Evolutionary conservation across 2,797 vertebrate genomes (phyloP).

Genomic region (Varecia variegata): DNA sequence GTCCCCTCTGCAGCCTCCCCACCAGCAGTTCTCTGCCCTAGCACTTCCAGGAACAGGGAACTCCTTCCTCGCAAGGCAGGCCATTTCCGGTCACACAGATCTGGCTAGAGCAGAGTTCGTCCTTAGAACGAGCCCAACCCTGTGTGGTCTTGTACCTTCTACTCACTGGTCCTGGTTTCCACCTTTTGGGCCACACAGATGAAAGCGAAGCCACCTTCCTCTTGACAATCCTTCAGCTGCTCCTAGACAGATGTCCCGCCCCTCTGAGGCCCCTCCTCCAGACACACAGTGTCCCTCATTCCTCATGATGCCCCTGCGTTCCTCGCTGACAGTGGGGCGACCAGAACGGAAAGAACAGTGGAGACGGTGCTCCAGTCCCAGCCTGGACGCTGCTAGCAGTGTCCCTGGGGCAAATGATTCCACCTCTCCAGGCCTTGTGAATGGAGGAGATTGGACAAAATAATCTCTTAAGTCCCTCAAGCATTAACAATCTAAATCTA

Average conservation of each 20-base stretch:
- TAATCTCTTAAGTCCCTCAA: conserved; percentile 66
- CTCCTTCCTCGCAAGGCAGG: not conserved
- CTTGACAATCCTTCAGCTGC: not conserved
- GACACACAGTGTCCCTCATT: not conserved
- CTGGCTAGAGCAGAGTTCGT: not conserved
- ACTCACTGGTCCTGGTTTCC: not conserved
- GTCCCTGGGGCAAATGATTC: not conserved
- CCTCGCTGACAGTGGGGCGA: not conserved
- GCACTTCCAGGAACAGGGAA: not conserved
- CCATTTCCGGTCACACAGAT: fast-evolving
- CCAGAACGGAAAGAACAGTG: not conserved
- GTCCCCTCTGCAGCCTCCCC: not conserved
- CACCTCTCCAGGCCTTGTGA: conserved; percentile 27
- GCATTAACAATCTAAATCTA: conserved; percentile 58
- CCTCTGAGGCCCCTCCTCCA: not conserved
- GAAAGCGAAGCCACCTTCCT: not conserved
- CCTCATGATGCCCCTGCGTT: too few species aligned
- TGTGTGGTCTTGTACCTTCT: not conserved
- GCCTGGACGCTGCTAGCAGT: not conserved
- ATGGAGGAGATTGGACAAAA: conserved; percentile 53
- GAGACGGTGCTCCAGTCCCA: not conserved
- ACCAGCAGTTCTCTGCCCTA: fast-evolving
- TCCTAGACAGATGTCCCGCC: not conserved
- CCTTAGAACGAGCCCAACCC: not conserved
- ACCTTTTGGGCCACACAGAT: not conserved